phyloP scores from a whole-genome alignment of 2,797 vertebrate genomes.

The Syngnathus rostellatus region DNA sequence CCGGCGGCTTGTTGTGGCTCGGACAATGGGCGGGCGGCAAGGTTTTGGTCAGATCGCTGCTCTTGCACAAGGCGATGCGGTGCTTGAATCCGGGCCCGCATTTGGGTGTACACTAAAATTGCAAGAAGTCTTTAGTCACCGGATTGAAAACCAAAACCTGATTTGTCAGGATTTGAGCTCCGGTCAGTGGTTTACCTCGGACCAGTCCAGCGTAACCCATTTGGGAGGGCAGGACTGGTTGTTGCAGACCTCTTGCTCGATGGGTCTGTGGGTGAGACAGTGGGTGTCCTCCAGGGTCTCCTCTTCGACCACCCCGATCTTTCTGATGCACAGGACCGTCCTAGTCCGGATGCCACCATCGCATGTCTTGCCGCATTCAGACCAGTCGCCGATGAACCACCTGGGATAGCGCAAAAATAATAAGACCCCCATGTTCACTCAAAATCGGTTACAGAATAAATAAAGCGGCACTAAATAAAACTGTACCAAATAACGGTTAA shows the following conservation, averaged over 20 bases:
- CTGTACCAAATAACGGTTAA: not conserved
- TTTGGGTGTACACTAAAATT: conserved; percentile 86
- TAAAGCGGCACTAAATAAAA: not conserved
- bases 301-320: conserved; percentile 85
- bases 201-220: conserved; percentile 96
- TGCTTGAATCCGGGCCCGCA: conserved; percentile 96
- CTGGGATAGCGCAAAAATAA: conserved; percentile 48
- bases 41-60: conserved; percentile 89
- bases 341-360: conserved; percentile 84
- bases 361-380: conserved; percentile 91
- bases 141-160: not conserved
- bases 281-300: conserved; percentile 85
- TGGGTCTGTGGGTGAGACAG: conserved; percentile 88
- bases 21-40: conserved; percentile 83
- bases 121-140: not conserved
- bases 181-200: conserved; percentile 76
- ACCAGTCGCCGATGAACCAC: conserved; percentile 98
- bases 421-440: not conserved
- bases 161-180: not conserved
- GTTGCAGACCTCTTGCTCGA: conserved; percentile 91
- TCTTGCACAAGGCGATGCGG: conserved; percentile 94
- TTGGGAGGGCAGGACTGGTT: conserved; percentile 96
- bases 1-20: conserved; percentile 83
- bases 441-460: not conserved
- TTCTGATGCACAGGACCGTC: conserved; percentile 88